Conservation (phyloP, 2,888 invertebrate species). For the Agriopis marginaria region DNA sequence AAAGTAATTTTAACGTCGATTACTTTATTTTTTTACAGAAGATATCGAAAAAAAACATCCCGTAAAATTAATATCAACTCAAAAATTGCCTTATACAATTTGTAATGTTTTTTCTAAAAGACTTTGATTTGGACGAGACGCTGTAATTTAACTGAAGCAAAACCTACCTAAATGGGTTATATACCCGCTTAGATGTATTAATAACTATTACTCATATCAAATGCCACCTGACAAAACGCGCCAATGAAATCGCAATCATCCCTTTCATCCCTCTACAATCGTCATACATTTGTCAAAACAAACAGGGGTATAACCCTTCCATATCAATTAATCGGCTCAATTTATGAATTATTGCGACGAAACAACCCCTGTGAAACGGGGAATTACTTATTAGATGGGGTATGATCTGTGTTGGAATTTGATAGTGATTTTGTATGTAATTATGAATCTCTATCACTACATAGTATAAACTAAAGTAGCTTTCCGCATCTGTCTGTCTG, state of each 20-base stretch:
- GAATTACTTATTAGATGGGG: slow-evolving; percentile 73
- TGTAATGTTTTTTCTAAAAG: too few species aligned
- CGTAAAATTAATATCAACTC: too few species aligned
- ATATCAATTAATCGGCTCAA: slow-evolving; percentile 83
- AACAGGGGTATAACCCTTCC: slow-evolving; percentile 76
- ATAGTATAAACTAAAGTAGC: too few species aligned
- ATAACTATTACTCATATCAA: not conserved
- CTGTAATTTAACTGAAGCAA: too few species aligned
- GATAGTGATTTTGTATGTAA: slow-evolving; percentile 26
- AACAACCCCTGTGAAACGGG: slow-evolving; percentile 66
- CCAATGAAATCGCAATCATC: slow-evolving; percentile 42
- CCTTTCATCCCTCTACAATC: slow-evolving; percentile 55
- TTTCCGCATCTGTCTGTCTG: too few species aligned
- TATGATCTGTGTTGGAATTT: slow-evolving; percentile 48
- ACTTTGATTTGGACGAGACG: too few species aligned
- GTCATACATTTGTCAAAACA: slow-evolving; percentile 76
- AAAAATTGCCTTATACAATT: too few species aligned
- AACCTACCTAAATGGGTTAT: too few species aligned
- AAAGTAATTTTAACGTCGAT: too few species aligned
- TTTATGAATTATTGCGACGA: slow-evolving; percentile 81
- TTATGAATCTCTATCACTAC: not conserved
- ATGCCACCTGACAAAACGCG: slow-evolving; percentile 32
- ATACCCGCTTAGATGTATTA: not conserved
- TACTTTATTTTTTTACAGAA: too few species aligned
- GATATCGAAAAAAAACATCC: too few species aligned